Percentiles rank a stretch among this genome's conserved stretches.
Conservation (phyloP, 2,888 invertebrate genomes). For the Molorchus minor region DNA sequence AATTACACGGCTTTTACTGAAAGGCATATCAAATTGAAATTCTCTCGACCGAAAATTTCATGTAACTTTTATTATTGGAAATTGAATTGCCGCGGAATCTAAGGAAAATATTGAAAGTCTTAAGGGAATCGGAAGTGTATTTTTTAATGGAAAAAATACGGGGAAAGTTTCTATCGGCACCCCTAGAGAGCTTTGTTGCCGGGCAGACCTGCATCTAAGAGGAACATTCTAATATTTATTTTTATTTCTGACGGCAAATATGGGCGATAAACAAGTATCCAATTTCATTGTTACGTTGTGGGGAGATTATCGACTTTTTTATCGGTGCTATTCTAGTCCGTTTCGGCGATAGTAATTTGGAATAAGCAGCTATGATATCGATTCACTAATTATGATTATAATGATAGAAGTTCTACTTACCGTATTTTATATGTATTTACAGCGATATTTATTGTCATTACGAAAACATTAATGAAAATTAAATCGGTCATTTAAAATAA, state of each 20-base stretch:
- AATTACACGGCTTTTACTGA: not conserved
- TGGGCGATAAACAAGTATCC: conserved; percentile 10
- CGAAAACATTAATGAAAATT: too few species aligned
- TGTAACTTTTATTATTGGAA: conserved; percentile 48
- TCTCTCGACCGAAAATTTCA: conserved; percentile 40
- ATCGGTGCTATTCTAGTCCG: too few species aligned
- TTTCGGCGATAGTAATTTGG: too few species aligned
- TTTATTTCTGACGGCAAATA: conserved; percentile 8
- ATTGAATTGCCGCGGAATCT: conserved; percentile 48
- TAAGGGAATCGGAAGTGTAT: conserved; percentile 41
- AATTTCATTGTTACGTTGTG: too few species aligned
- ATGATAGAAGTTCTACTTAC: too few species aligned
- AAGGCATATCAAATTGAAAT: conserved; percentile 11
- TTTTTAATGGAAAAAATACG: conserved; percentile 36
- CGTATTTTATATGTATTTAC: too few species aligned
- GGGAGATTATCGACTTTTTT: too few species aligned
- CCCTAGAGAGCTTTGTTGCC: conserved; percentile 12
- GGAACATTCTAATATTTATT: conserved; percentile 13
- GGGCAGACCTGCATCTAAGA: not conserved
- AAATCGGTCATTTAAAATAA: too few species aligned
- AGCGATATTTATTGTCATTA: too few species aligned
- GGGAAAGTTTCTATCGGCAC: conserved; percentile 13
- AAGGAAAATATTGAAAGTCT: conserved; percentile 48
- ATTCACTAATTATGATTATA: too few species aligned
- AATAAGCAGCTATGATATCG: too few species aligned